phyloP scores from a whole-genome alignment of 1,140 invertebrate species.

The Drosophila bocki region DNA sequence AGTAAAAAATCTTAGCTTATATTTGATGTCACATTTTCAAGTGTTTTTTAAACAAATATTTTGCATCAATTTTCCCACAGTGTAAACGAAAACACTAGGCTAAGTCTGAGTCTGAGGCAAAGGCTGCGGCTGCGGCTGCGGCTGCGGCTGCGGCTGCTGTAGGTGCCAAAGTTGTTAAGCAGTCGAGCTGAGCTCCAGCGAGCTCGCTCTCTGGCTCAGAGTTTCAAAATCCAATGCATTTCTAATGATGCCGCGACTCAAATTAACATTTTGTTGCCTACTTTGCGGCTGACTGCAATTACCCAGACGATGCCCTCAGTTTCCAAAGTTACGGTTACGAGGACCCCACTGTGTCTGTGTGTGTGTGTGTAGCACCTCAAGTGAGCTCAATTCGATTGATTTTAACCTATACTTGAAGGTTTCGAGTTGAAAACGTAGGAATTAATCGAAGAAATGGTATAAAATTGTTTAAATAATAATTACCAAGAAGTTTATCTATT shows the following conservation, averaged over 20 bases:
- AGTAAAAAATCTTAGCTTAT: too few species aligned
- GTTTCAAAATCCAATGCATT: conserved; percentile 64
- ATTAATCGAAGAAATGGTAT: not conserved
- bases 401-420: not conserved
- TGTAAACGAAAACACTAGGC: conserved; percentile 12
- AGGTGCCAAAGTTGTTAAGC: conserved; percentile 26
- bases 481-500: too few species aligned
- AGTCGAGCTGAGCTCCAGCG: conserved; percentile 3
- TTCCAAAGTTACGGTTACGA: not conserved
- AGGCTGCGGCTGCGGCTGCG: conserved; percentile 1
- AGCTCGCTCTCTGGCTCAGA: not conserved
- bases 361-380: not conserved
- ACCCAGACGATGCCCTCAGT: conserved; percentile 17
- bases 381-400: not conserved
- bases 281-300: conserved; percentile 47
- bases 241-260: conserved; percentile 49
- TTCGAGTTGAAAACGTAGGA: not conserved
- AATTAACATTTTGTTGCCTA: conserved; percentile 61
- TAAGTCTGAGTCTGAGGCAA: not conserved
- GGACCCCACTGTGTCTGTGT: not conserved
- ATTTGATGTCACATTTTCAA: too few species aligned
- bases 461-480: too few species aligned
- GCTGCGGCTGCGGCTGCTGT: not conserved
- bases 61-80: not conserved
- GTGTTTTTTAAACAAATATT: not conserved